Base-by-base conservation (phyloP, 1,140 invertebrate genomes). In the Chrysomallon squamiferum region DNA sequence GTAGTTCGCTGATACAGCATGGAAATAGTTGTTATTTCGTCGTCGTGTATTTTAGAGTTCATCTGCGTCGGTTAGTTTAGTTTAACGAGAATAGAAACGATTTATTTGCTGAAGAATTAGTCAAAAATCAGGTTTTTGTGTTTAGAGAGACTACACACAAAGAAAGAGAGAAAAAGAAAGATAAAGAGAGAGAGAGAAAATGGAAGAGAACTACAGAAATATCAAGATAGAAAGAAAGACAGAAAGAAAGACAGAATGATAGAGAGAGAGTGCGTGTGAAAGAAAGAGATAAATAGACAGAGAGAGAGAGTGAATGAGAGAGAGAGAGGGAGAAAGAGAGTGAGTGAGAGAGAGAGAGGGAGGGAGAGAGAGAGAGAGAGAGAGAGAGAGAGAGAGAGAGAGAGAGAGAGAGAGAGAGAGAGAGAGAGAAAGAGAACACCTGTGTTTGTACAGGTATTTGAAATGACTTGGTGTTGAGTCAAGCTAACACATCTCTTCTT, bases 261-360 rank as follows among this genome's bases (percentile, higher is more conserved):
- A 35, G 30, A 35, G 57, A 35, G 57, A 29, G 35, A 60, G 35
- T 7, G 33, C 6, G 59, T 2, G 25, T 41, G 35, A 45, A 18
- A 60, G 13, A 43, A 20, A 60, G 35, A 60, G 18, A 33, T n/a
- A 41, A 18, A 30, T 20, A 25, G 35, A 41, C 60, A 49, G 22
- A 32, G 25, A 20, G 29, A 33, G 47, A 33, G 49, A 47, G 61
- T 50, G 61, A 62, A 45, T 32, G 61, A 52, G 61, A 52, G 45
- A 54, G 45, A 54, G 61, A 33, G 11, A 38, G 29, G 32, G 49
- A 52, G 45, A 35, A 29, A 30, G 45, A 62, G 61, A 62, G 60
- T 20, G 60, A 62, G 60, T 29, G 25, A 38, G 47, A 52, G 30
- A 52, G 60, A 52, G 45, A 61, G 59, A 45, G 38, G 43, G 59